Conservation (phyloP, 2,888 invertebrate genomes). For the Drosophila rubida region DNA sequence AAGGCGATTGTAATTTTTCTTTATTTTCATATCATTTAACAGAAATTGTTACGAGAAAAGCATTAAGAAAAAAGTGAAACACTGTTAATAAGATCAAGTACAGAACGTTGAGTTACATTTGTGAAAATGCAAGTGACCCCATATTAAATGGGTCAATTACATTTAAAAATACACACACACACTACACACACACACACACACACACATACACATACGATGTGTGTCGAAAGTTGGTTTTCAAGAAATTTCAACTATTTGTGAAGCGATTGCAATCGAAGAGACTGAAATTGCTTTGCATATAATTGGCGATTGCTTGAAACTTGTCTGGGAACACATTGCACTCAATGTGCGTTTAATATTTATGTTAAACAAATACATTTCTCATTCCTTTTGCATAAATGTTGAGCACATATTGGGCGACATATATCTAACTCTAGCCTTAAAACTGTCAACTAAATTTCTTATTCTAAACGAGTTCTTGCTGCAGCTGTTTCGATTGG, state of each 20-base stretch:
- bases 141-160: not conserved
- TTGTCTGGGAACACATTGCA: constrained; percentile 9
- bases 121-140: constrained; percentile 4
- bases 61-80: constrained; percentile 8
- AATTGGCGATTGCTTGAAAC: constrained; percentile 4
- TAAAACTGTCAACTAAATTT: constrained; percentile 9
- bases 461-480: constrained; percentile 9
- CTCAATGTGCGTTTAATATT: constrained; percentile 37
- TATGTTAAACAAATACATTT: constrained; percentile 25
- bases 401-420: constrained; percentile 31
- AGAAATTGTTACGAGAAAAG: constrained; percentile 55
- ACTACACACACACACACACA: constrained; percentile 6
- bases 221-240: constrained; percentile 9
- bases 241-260: constrained; percentile 19
- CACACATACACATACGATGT: constrained; percentile 8
- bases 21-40: constrained; percentile 44
- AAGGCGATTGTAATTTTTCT: constrained; percentile 7
- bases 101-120: constrained; percentile 37
- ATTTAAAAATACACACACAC: constrained; percentile 7
- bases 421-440: constrained; percentile 1
- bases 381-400: constrained; percentile 49
- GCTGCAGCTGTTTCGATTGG: constrained; percentile 2
- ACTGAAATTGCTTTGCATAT: constrained; percentile 19
- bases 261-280: constrained; percentile 13
- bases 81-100: constrained; percentile 17